Evolutionary conservation across 2,888 invertebrate genomes (phyloP), one percentile per base, ranked within the genome.

Genomic region (Pandemis heparana): DNA sequence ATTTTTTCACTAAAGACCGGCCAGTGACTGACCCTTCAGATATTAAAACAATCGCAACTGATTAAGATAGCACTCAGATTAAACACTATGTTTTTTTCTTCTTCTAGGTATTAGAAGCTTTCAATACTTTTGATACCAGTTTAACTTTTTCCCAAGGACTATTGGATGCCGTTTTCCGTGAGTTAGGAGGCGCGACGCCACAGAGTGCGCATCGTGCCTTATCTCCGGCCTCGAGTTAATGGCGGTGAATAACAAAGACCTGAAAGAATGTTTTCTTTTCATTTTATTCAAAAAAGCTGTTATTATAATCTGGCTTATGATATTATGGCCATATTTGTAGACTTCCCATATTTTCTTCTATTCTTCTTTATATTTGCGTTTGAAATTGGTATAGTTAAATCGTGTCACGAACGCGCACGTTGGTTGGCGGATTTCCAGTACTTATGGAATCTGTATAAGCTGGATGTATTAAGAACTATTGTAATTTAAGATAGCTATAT

Each of bases 201-300:
- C 60, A 60, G 51, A 60, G 63, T 61, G 18, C 23, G 59, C 59
- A 56, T 23, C 71, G 75, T 75, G 75, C 69, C 68, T 68, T 75
- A 75, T 75, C 75, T 72, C 64, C 65, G 60, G 72, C 69, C 64
- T 69, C 38, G 38, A 71, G 67, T 72, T 67, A 69, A 72, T 62
- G 64, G 41, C 12, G 65, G 59, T 65, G 71, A 71, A 75, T 68
- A 75, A 72, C 75, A 75, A 75, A 64, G 63, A 56, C 59, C 53
- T 66, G 39, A 71, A 61, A 59, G 39, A 73, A 69, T 74, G 69
- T 74, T 70, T 74, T 74, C 70, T 74, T 74, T 74, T 70, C 69
- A 70, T 74, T 74, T 61, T 61, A 65, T 53, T 74, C 51, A 51
- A 65, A 74, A 60, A 70, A 64, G 41, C 69, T 59, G 16, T 70